These are phyloP conservation scores for Temnothorax curvispinosus DNA, from an alignment of 1,140 invertebrate genomes.

Conservation along the genomic window DNA sequence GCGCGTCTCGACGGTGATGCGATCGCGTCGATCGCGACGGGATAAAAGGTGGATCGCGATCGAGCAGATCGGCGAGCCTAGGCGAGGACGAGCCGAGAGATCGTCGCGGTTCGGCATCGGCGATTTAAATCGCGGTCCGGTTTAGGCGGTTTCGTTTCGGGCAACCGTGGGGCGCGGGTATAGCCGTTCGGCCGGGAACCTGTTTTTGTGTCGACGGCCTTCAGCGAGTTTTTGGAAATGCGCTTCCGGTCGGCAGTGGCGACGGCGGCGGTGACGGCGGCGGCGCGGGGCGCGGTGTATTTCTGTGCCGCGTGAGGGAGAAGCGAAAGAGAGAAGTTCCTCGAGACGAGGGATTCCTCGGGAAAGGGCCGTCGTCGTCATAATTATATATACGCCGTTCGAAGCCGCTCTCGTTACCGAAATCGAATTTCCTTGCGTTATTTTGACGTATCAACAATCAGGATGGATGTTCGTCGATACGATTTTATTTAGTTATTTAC, in stretches of 20 bases:
- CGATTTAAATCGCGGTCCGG: conserved; percentile 55
- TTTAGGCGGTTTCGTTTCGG: conserved; percentile 27
- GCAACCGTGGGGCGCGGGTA: neutral
- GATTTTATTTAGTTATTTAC: neutral
- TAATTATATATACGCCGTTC: conserved; percentile 32
- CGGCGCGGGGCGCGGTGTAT: conserved; percentile 29
- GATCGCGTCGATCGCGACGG: neutral
- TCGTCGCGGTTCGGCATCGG: neutral
- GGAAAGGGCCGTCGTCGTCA: neutral
- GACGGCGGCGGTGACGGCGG: neutral
- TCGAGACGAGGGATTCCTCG: conserved; percentile 18
- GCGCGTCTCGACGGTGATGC: neutral
- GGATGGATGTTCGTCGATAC: neutral
- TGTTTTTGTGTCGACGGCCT: conserved; percentile 52
- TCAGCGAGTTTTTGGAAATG: conserved; percentile 60
- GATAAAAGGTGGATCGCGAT: neutral
- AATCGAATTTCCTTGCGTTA: neutral
- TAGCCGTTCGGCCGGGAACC: conserved; percentile 6
- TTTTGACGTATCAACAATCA: neutral
- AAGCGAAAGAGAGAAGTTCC: conserved; percentile 4
- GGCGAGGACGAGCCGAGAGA: neutral
- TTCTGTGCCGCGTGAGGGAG: conserved; percentile 18
- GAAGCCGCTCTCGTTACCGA: neutral
- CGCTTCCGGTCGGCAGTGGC: conserved; percentile 47
- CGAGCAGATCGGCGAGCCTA: conserved; percentile 12